These are phyloP conservation scores for Chrysomela aeneicollis DNA, from an alignment of 2,888 invertebrate genomes.

Conservation along the genomic window DNA sequence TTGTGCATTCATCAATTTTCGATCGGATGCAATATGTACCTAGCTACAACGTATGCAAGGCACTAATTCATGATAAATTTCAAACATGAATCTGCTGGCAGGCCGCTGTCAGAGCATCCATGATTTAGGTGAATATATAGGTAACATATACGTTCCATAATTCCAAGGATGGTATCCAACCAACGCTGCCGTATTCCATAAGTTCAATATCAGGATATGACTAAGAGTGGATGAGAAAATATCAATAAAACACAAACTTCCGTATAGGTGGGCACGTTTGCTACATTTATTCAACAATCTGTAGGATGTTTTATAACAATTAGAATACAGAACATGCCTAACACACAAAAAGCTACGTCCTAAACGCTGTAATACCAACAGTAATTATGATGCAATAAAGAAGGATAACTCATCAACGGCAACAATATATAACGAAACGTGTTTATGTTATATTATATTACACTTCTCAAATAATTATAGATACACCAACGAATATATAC, in stretches of 20 bases:
- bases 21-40: no score
- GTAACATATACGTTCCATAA: no score
- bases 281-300: constrained; percentile 63
- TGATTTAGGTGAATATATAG: no score
- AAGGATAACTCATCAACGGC: constrained; percentile 30
- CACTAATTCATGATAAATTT: no score
- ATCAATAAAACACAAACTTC: constrained; percentile 28
- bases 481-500: constrained; percentile 37
- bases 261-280: constrained; percentile 54
- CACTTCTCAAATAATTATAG: constrained; percentile 40
- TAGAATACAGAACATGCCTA: constrained; percentile 61
- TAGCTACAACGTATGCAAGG: no score
- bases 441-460: constrained; percentile 43
- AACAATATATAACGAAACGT: constrained; percentile 41
- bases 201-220: no score
- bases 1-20: no score
- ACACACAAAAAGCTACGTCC: constrained; percentile 59
- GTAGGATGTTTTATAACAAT: constrained; percentile 58
- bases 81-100: no score
- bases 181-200: no score
- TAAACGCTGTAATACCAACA: constrained; percentile 55
- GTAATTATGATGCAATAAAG: constrained; percentile 37
- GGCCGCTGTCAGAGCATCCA: no score
- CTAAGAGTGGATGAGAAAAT: no score
- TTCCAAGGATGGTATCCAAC: no score